Evolutionary conservation across 2,113 vertebrate species (phyloP).

Genomic region (Blennius ocellaris): DNA sequence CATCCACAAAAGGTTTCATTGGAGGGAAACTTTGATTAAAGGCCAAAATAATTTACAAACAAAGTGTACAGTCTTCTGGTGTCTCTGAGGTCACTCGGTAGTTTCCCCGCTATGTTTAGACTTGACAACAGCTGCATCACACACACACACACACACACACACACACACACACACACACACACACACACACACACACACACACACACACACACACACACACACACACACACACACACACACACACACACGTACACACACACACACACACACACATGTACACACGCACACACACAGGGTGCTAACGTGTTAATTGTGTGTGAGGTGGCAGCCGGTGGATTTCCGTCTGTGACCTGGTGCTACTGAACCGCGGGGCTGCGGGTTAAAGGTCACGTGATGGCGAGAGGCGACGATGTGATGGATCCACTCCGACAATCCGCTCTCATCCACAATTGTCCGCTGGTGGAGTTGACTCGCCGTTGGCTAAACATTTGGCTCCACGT

Average conservation of each 20-base stretch:
- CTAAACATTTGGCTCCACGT: too few species aligned
- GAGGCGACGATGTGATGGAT: too few species aligned
- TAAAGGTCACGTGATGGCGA: slow-evolving; percentile 24
- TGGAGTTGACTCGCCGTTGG: too few species aligned
- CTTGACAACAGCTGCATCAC: slow-evolving; percentile 36
- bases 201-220: slow-evolving; percentile 7
- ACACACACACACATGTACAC: slow-evolving; percentile 20
- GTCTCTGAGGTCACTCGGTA: too few species aligned
- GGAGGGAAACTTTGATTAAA: too few species aligned
- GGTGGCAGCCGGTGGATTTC: slow-evolving; percentile 28
- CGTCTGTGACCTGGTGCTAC: slow-evolving; percentile 28
- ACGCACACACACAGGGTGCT: slow-evolving; percentile 28
- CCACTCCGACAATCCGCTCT: too few species aligned
- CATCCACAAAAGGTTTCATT: too few species aligned
- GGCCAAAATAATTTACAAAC: too few species aligned
- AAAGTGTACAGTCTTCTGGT: too few species aligned
- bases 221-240: slow-evolving; percentile 13
- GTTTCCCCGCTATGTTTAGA: slow-evolving; percentile 44
- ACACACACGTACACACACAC: slow-evolving; percentile 16
- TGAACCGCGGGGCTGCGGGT: slow-evolving; percentile 23
- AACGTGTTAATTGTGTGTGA: slow-evolving; percentile 41
- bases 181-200: neutral
- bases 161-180: slow-evolving; percentile 7
- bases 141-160: slow-evolving; percentile 1
- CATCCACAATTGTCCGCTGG: too few species aligned